Evolutionary conservation across 2,113 vertebrate species (phyloP).

Genomic region (Chaetorhynchus papuensis): DNA sequence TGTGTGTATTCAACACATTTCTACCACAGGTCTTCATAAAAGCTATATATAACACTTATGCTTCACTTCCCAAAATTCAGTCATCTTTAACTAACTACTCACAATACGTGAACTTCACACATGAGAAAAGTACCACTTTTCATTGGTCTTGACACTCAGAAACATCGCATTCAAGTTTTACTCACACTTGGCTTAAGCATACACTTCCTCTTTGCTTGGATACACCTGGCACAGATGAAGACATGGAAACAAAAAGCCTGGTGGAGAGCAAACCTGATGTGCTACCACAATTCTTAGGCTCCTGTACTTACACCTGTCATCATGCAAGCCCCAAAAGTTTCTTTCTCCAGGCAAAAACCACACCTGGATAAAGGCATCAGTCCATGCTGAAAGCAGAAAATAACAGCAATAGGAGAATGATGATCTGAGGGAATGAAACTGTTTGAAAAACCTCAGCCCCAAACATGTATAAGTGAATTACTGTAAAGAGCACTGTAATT

Average conservation of each 20-base stretch:
- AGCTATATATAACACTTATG: not conserved
- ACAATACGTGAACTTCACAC: not conserved
- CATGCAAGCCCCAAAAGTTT: fast-evolving
- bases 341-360: not conserved
- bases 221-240: not conserved
- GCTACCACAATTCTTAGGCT: fast-evolving
- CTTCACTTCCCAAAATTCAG: not conserved
- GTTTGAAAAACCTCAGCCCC: not conserved
- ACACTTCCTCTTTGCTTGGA: not conserved
- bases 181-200: not conserved
- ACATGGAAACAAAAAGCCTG: fast-evolving
- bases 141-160: not conserved
- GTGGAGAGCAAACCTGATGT: not conserved
- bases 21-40: not conserved
- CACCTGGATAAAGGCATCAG: not conserved
- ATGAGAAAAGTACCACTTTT: not conserved
- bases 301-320: not conserved
- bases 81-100: not conserved
- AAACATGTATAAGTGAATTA: not conserved
- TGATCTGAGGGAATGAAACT: not conserved
- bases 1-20: fast-evolving
- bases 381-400: not conserved
- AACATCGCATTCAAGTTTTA: not conserved
- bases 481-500: fast-evolving
- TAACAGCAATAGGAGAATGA: not conserved